phyloP scores from a whole-genome alignment of 2,888 invertebrate species.

The Perdita meconis region DNA sequence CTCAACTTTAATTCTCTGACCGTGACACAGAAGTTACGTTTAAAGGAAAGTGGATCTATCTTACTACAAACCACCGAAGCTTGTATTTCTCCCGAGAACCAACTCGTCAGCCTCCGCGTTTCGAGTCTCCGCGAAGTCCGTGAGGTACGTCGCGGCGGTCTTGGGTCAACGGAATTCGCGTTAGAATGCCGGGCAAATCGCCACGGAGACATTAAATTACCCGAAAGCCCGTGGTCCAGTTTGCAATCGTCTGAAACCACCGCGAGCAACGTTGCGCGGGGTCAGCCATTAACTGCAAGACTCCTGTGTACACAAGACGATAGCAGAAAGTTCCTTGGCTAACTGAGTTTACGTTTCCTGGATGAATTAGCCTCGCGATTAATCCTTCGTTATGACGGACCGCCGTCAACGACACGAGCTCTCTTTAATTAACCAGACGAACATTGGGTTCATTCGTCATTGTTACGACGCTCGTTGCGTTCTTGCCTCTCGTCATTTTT shows the following conservation, averaged over 20 bases:
- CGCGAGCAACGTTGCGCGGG: slow-evolving; percentile 56
- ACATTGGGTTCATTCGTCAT: neutral
- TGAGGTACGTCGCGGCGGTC: slow-evolving; percentile 20
- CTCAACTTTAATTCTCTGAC: too few relatives aligned
- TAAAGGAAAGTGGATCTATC: too few relatives aligned
- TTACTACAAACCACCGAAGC: too few relatives aligned
- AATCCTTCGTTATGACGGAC: slow-evolving; percentile 44
- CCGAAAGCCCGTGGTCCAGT: slow-evolving; percentile 53
- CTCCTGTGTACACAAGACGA: slow-evolving; percentile 61
- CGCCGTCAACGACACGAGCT: neutral
- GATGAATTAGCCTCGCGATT: slow-evolving; percentile 65
- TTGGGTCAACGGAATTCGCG: slow-evolving; percentile 31
- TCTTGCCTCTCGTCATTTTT: neutral
- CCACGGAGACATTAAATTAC: slow-evolving; percentile 70
- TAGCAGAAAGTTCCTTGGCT: slow-evolving; percentile 53
- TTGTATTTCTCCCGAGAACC: too few relatives aligned
- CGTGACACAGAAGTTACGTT: too few relatives aligned
- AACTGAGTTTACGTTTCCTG: slow-evolving; percentile 58
- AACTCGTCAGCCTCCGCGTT: too few relatives aligned
- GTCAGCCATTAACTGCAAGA: slow-evolving; percentile 70
- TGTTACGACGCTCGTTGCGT: neutral
- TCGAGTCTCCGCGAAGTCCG: too few relatives aligned
- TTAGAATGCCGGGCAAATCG: slow-evolving; percentile 62
- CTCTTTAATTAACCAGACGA: slow-evolving; percentile 13
- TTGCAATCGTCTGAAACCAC: slow-evolving; percentile 67